Conservation (phyloP, 2,113 vertebrate species). For the Cynopterus brachyotis region DNA sequence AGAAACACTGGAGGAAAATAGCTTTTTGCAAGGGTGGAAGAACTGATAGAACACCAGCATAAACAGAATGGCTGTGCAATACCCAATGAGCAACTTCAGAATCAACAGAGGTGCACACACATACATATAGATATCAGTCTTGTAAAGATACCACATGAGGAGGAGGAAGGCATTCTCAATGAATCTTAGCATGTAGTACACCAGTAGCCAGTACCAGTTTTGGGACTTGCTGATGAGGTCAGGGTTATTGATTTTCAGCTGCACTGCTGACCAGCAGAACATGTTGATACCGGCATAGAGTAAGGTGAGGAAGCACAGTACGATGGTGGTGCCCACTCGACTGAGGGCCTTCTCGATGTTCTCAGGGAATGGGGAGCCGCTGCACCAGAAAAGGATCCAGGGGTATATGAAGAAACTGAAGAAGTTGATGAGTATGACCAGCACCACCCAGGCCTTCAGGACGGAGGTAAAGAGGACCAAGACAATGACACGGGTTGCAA, state of each 20-base stretch:
- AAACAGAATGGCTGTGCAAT: slow-evolving; percentile 91
- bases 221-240: slow-evolving; percentile 97
- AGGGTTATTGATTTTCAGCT: slow-evolving; percentile 92
- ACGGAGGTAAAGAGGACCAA: slow-evolving; percentile 97
- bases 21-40: slow-evolving; percentile 95
- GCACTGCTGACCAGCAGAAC: slow-evolving; percentile 98
- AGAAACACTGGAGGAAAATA: slow-evolving; percentile 91
- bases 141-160: slow-evolving; percentile 93
- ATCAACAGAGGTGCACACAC: slow-evolving; percentile 91
- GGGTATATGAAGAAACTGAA: slow-evolving; percentile 93
- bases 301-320: slow-evolving; percentile 94
- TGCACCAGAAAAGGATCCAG: slow-evolving; percentile 95
- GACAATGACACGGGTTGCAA: slow-evolving; percentile 92
- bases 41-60: slow-evolving; percentile 98
- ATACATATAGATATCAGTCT: slow-evolving; percentile 91
- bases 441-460: slow-evolving; percentile 92
- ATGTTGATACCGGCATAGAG: slow-evolving; percentile 98
- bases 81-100: slow-evolving; percentile 91
- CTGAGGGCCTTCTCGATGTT: slow-evolving; percentile 96
- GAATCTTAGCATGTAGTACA: slow-evolving; percentile 94
- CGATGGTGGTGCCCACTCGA: slow-evolving; percentile 93
- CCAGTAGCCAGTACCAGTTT: slow-evolving; percentile 92
- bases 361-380: slow-evolving; percentile 94
- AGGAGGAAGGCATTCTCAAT: slow-evolving; percentile 93
- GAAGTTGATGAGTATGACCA: slow-evolving; percentile 90